A percentile compares a stretch with the other conserved stretches of the same genome.
phyloP scores from a whole-genome alignment of 2,888 invertebrate species.

The Eupithecia pulchellata region DNA sequence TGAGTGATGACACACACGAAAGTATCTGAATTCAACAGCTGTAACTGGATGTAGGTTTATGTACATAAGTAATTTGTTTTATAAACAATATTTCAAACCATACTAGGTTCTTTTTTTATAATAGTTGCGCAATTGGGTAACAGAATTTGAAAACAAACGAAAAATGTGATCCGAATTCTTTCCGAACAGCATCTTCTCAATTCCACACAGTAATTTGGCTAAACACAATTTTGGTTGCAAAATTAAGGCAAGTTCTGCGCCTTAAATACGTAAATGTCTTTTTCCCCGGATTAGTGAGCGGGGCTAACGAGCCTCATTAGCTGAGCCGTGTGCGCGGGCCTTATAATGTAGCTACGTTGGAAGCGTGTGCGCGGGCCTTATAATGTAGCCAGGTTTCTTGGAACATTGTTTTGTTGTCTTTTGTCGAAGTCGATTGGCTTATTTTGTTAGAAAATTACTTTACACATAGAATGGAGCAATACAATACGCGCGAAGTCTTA shows the following conservation, averaged over 20 bases:
- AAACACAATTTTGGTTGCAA: not conserved
- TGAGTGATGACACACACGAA: not conserved
- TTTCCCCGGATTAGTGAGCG: slow-evolving; percentile 54
- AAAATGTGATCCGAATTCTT: no score
- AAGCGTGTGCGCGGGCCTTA: slow-evolving; percentile 29
- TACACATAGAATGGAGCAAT: not conserved
- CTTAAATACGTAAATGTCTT: slow-evolving; percentile 47
- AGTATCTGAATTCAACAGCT: not conserved
- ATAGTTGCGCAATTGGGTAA: no score
- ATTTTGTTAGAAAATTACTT: not conserved
- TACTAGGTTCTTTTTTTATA: no score
- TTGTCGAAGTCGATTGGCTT: not conserved
- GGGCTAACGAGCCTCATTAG: slow-evolving; percentile 63
- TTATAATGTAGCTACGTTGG: slow-evolving; percentile 40
- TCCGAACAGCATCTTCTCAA: not conserved
- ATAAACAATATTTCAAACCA: no score
- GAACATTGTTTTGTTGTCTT: slow-evolving; percentile 5
- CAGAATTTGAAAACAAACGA: no score
- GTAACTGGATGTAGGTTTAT: not conserved
- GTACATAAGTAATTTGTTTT: not conserved
- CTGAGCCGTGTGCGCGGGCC: slow-evolving; percentile 43
- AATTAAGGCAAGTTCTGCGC: slow-evolving; percentile 7
- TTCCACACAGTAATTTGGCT: not conserved
- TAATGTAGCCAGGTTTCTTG: not conserved
- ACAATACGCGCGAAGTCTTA: not conserved